Percentiles rank a stretch among this genome's conserved stretches.
phyloP scores from a whole-genome alignment of 1,140 invertebrate genomes.

The Megalonaias nervosa region DNA sequence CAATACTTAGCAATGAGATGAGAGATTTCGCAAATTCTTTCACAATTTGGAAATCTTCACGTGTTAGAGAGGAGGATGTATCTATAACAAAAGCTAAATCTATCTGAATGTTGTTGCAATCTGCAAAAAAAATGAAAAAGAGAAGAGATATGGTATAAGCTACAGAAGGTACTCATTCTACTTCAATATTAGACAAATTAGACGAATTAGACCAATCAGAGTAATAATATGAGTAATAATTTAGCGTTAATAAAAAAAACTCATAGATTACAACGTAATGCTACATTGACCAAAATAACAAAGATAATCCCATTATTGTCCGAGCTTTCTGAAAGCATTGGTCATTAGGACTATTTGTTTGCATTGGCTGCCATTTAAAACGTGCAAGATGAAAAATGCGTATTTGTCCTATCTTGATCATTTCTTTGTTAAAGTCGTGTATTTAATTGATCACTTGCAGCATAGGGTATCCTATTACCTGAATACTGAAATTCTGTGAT shows the following conservation, averaged over 20 bases:
- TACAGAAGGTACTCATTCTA: not conserved
- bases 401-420: no score
- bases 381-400: no score
- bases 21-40: conserved; percentile 39
- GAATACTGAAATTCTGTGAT: no score
- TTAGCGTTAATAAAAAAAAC: conserved; percentile 1
- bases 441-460: no score
- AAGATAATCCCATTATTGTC: no score
- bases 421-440: no score
- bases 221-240: not conserved
- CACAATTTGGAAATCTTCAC: conserved; percentile 32
- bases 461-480: no score
- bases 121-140: conserved; percentile 20
- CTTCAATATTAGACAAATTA: not conserved
- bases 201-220: not conserved
- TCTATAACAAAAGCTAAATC: conserved; percentile 54
- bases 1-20: conserved; percentile 35
- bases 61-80: conserved; percentile 34
- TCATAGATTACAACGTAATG: not conserved
- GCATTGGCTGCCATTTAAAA: no score
- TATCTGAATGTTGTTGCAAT: conserved; percentile 24
- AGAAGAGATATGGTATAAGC: not conserved
- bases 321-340: no score
- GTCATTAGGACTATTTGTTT: no score
- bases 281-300: not conserved